Base-by-base conservation (phyloP, 2,797 vertebrate species). In the Pteropus rufus region DNA sequence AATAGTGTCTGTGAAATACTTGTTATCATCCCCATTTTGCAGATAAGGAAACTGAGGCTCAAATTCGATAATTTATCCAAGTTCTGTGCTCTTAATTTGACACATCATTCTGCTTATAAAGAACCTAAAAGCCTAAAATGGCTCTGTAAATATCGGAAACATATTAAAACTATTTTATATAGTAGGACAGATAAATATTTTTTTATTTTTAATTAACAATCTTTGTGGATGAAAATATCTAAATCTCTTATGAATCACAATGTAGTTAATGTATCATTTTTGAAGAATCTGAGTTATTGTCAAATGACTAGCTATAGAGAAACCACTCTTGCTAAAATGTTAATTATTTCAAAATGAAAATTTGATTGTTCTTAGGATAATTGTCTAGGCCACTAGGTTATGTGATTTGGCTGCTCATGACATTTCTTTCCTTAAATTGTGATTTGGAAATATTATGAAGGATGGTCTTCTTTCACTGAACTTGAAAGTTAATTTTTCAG, bases 341-440 rank as follows among this genome's bases (percentile, higher is more conserved):
- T 97, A 95, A 97, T 97, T 96, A 93, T 95, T 96, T 93, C 92
- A 90, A 97, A 92, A 94, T 93, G 65, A 85, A 98, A 97, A 93
- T 77, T 60, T 82, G 60, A 93, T 93, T 96, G 54, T 91, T 89
- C 79, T 95, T 95, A 79, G 44, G 77, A 83, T 97, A 97, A 97
- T 97, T 97, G 94, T 90, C 89, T 91, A 54, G 97, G 69, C 65
- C 54, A 67, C 94, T 96, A 49, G 86, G 77, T 97, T 90, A 92
- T 46, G 29, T 83, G 84, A 97, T 94, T 96, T 93, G 84, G 36
- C 60, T 95, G 15, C 93, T 97, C 56, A 82, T 97, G 96, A 89
- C 95, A 93, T 92, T 91, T 96, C 46, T 95, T 96, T 88, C 75
- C 82, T 97, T 96, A 96, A 95, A 96, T 84, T 88, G 67, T 70